Evolutionary conservation across 2,888 invertebrate genomes (phyloP).

Genomic region (Drosophila bunnanda): DNA sequence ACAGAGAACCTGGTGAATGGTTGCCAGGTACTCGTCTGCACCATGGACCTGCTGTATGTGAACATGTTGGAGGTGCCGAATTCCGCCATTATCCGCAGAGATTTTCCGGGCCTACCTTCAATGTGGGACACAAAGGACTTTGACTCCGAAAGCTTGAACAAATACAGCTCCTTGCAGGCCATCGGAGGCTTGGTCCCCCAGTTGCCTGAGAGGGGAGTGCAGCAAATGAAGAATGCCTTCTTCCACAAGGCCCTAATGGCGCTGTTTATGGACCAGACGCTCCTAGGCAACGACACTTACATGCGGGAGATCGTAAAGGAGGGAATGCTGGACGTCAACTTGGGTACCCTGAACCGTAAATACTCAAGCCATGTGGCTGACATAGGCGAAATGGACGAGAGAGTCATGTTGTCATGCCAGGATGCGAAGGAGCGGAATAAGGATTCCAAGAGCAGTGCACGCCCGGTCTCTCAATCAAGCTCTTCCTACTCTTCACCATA

Average conservation of each 20-base stretch:
- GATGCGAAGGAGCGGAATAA: background rate
- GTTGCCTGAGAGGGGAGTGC: slow-evolving; percentile 34
- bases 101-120: slow-evolving; percentile 50
- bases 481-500: background rate
- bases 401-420: slow-evolving; percentile 45
- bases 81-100: slow-evolving; percentile 50
- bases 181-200: slow-evolving; percentile 54
- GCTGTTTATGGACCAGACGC: slow-evolving; percentile 57
- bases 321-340: slow-evolving; percentile 59
- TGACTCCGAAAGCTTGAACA: slow-evolving; percentile 26
- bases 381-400: slow-evolving; percentile 65
- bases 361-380: slow-evolving; percentile 56
- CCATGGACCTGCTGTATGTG: slow-evolving; percentile 60
- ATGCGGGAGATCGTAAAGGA: slow-evolving; percentile 63
- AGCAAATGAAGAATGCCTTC: slow-evolving; percentile 45
- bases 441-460: background rate
- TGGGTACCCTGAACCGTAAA: slow-evolving; percentile 50
- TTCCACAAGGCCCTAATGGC: slow-evolving; percentile 54
- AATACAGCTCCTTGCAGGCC: slow-evolving; percentile 47
- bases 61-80: slow-evolving; percentile 60
- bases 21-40: slow-evolving; percentile 62
- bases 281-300: slow-evolving; percentile 55
- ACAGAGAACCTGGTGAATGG: slow-evolving; percentile 50
- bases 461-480: background rate
- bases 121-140: slow-evolving; percentile 52